Conservation (phyloP, 2,797 vertebrate species). For the Acrossocheilus fasciatus region DNA sequence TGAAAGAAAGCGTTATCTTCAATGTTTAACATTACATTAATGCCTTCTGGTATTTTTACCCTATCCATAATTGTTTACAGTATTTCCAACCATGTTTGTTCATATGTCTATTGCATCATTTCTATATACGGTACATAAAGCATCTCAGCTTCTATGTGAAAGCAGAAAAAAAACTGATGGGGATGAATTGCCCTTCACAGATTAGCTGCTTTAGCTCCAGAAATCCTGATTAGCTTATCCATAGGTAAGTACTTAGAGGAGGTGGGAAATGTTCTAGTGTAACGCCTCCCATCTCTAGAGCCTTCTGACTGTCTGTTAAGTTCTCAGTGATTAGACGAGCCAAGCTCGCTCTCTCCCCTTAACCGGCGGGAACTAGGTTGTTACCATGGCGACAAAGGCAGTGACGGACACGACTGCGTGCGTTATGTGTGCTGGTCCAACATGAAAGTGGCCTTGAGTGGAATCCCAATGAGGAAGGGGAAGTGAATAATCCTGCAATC, state of each 20-base stretch:
- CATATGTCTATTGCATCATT: background rate
- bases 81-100: background rate
- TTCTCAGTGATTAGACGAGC: conserved; percentile 51
- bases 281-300: conserved; percentile 39
- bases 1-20: conserved; percentile 14
- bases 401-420: conserved; percentile 74
- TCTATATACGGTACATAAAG: background rate
- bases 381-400: conserved; percentile 67
- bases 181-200: conserved; percentile 1
- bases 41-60: conserved; percentile 12
- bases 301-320: conserved; percentile 49
- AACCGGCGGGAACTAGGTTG: conserved; percentile 61
- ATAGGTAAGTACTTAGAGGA: conserved; percentile 44
- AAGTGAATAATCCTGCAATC: conserved; percentile 44
- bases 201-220: conserved; percentile 1
- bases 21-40: background rate
- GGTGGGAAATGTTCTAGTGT: conserved; percentile 36
- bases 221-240: conserved; percentile 16
- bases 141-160: background rate
- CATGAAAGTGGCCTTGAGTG: conserved; percentile 57
- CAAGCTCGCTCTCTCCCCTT: conserved; percentile 45
- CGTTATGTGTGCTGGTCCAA: conserved; percentile 58
- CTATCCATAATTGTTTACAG: background rate
- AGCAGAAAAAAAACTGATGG: background rate
- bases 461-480: conserved; percentile 60